Conservation (phyloP, 2,888 invertebrate species). For the Salticus scenicus region DNA sequence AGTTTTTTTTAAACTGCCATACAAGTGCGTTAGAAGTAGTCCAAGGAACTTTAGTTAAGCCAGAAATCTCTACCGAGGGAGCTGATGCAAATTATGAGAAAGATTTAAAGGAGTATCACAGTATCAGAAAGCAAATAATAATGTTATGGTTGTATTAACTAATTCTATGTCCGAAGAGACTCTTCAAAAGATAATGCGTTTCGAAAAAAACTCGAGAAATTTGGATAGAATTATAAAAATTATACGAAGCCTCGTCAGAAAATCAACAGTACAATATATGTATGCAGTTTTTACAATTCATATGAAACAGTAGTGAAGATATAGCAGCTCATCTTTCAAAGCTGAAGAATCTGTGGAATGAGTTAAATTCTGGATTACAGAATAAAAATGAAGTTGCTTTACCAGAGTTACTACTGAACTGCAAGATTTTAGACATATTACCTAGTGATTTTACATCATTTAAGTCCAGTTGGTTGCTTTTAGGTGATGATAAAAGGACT, state of each 20-base stretch:
- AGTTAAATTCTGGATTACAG: conserved; percentile 24
- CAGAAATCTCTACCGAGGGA: neutral
- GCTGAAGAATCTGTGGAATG: conserved; percentile 46
- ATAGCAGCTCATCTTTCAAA: conserved; percentile 49
- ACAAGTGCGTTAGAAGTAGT: neutral
- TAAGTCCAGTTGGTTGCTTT: conserved; percentile 25
- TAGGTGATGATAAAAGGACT: no score
- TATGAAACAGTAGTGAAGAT: conserved; percentile 11
- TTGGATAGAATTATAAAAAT: conserved; percentile 31
- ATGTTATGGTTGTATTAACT: conserved; percentile 9
- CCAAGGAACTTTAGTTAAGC: no score
- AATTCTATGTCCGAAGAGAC: conserved; percentile 41
- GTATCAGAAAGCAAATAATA: neutral
- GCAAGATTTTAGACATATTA: no score
- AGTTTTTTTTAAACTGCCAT: neutral
- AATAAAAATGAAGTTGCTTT: no score
- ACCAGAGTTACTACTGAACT: no score
- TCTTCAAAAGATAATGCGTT: conserved; percentile 29
- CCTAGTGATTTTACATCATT: conserved; percentile 19
- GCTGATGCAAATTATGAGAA: neutral
- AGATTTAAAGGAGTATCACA: neutral
- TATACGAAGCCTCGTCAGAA: conserved; percentile 48
- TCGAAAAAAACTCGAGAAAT: conserved; percentile 3
- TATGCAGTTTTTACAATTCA: conserved; percentile 46
- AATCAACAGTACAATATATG: conserved; percentile 49